Conservation (phyloP, 2,797 vertebrate genomes). For the Xenops minutus region DNA sequence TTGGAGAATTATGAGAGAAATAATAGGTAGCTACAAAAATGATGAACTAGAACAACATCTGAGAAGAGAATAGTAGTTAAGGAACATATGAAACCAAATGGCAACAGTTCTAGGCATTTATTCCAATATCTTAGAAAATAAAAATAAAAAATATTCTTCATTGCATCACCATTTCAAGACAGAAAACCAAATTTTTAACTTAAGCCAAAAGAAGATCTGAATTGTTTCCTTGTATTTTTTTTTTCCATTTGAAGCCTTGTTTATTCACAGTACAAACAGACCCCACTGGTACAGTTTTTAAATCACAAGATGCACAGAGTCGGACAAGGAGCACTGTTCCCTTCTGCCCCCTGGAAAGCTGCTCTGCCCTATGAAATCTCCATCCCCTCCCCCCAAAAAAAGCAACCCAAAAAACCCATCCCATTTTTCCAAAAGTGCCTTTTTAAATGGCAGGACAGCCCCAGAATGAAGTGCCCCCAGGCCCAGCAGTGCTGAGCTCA, state of each 20-base stretch:
- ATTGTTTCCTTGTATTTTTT: neutral
- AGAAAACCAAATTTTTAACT: neutral
- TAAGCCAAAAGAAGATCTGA: neutral
- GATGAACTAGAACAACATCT: neutral
- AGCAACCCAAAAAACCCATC: neutral
- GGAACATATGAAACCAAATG: slow-evolving; percentile 27
- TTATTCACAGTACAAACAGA: slow-evolving; percentile 24
- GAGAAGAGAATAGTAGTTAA: neutral
- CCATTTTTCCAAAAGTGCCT: neutral
- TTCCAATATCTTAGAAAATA: slow-evolving; percentile 35
- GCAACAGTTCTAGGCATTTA: slow-evolving; percentile 41
- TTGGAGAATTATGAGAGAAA: neutral
- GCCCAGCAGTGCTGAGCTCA: neutral
- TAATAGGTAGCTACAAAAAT: neutral
- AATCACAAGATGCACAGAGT: neutral
- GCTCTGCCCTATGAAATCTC: neutral
- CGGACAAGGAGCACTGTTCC: neutral
- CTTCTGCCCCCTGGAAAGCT: neutral
- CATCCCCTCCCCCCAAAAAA: neutral
- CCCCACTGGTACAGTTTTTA: neutral
- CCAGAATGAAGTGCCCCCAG: neutral
- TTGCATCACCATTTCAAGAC: slow-evolving; percentile 6
- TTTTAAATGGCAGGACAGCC: neutral
- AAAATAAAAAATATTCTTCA: slow-evolving; percentile 12
- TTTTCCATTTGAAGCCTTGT: neutral